Evolutionary conservation across 2,888 invertebrate species (phyloP).

Genomic region (Amiota minor): DNA sequence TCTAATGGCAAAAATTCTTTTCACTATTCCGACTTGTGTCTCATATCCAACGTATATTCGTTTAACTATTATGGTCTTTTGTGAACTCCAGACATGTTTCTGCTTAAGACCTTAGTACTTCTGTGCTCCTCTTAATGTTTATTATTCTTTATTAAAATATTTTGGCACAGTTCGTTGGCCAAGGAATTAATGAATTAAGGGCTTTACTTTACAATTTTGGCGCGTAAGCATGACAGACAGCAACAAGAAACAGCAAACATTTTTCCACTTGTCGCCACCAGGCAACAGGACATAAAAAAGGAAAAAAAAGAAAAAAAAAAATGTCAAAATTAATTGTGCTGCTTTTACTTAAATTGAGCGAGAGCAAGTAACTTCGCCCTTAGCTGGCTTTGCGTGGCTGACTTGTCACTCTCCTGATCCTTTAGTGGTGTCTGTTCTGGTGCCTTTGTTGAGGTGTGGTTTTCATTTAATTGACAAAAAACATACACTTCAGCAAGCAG

Average conservation of each 20-base stretch:
- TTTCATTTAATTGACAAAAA: slow-evolving; percentile 25
- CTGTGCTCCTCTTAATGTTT: too few species aligned
- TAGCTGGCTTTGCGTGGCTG: too few species aligned
- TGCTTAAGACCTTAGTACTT: neutral
- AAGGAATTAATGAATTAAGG: slow-evolving; percentile 29
- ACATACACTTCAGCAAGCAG: slow-evolving; percentile 20
- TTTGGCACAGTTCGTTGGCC: slow-evolving; percentile 25
- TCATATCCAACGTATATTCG: neutral
- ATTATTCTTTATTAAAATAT: too few species aligned
- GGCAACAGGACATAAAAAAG: neutral
- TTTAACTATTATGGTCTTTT: slow-evolving; percentile 18
- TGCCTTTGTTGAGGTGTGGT: neutral
- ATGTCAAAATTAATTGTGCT: slow-evolving; percentile 23
- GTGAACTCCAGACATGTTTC: neutral
- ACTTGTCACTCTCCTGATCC: too few species aligned
- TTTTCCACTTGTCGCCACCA: too few species aligned
- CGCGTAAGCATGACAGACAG: slow-evolving; percentile 13
- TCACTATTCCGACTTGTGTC: neutral
- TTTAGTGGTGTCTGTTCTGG: too few species aligned
- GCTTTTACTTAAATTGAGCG: slow-evolving; percentile 15
- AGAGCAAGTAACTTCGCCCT: too few species aligned
- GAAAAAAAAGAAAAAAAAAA: slow-evolving; percentile 16
- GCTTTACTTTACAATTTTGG: slow-evolving; percentile 28
- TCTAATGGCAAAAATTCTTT: too few species aligned
- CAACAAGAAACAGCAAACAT: too few species aligned